Conservation (phyloP, 2,113 vertebrate species). For the Gymnarchus niloticus region DNA sequence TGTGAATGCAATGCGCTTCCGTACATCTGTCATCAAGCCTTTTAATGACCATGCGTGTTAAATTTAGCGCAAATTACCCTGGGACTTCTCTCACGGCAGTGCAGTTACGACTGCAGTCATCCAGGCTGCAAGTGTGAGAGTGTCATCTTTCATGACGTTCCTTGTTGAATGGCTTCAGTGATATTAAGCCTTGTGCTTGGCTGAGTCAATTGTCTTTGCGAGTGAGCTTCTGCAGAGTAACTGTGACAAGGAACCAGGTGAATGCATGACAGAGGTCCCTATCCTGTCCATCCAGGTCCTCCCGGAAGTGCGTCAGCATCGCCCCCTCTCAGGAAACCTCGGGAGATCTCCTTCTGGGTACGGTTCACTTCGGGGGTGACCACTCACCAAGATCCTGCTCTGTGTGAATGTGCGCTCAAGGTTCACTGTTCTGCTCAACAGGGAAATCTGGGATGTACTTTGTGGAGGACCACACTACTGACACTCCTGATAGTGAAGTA, state of each 20-base stretch:
- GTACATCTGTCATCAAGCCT: too few relatives aligned
- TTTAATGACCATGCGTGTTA: neutral
- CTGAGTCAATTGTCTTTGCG: neutral
- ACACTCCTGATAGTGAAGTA: slow-evolving; percentile 78
- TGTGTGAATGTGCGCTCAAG: neutral
- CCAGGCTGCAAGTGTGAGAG: neutral
- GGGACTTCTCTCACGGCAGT: neutral
- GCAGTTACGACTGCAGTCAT: neutral
- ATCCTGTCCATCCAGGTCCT: slow-evolving; percentile 66
- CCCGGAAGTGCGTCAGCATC: slow-evolving; percentile 85
- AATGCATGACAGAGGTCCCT: neutral
- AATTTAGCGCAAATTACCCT: neutral
- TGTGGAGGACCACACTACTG: slow-evolving; percentile 90
- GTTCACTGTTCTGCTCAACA: slow-evolving; percentile 52
- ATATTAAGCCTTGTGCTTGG: neutral
- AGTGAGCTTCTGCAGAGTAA: neutral
- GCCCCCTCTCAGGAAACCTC: slow-evolving; percentile 90
- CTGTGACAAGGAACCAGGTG: neutral
- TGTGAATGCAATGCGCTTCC: too few relatives aligned
- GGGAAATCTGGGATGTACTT: slow-evolving; percentile 98
- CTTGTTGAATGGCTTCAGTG: neutral
- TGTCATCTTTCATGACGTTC: neutral
- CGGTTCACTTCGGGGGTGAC: slow-evolving; percentile 28
- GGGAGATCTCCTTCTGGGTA: slow-evolving; percentile 89
- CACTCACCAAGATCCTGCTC: too few relatives aligned